Evolutionary conservation across 2,888 invertebrate genomes (phyloP).

Genomic region (Amphipyra berbera): DNA sequence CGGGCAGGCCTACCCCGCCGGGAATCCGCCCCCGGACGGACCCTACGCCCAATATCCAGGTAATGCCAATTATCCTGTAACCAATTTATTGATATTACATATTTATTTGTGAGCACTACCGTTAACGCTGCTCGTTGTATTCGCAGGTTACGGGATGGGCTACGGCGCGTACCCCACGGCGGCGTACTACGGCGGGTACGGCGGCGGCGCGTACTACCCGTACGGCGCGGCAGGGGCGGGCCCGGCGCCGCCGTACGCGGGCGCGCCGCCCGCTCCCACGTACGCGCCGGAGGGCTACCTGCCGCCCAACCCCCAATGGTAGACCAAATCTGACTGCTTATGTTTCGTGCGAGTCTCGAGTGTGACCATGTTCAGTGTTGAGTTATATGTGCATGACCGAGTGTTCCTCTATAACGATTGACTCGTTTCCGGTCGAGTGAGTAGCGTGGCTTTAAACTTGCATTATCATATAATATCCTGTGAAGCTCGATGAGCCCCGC

Average conservation of each 20-base stretch:
- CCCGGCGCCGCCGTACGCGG: conserved; percentile 64
- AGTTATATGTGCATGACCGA: conserved; percentile 49
- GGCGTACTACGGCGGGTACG: conserved; percentile 89
- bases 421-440: conserved; percentile 55
- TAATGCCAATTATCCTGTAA: conserved; percentile 49
- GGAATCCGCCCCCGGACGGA: conserved; percentile 75
- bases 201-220: conserved; percentile 82
- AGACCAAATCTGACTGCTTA: conserved; percentile 55
- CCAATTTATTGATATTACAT: neutral
- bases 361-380: conserved; percentile 51
- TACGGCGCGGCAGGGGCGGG: conserved; percentile 78
- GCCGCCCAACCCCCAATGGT: conserved; percentile 85
- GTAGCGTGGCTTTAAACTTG: conserved; percentile 66
- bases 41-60: conserved; percentile 84
- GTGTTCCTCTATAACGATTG: conserved; percentile 45
- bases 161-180: conserved; percentile 84
- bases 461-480: conserved; percentile 48
- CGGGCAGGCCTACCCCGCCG: conserved; percentile 69
- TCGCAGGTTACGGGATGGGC: conserved; percentile 82
- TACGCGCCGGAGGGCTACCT: conserved; percentile 75
- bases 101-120: neutral
- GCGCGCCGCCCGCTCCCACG: conserved; percentile 62
- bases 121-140: conserved; percentile 10
- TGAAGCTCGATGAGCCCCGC: conserved; percentile 43
- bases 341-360: conserved; percentile 41